Base-by-base conservation (phyloP, 2,113 vertebrate genomes). In the Mola mola region DNA sequence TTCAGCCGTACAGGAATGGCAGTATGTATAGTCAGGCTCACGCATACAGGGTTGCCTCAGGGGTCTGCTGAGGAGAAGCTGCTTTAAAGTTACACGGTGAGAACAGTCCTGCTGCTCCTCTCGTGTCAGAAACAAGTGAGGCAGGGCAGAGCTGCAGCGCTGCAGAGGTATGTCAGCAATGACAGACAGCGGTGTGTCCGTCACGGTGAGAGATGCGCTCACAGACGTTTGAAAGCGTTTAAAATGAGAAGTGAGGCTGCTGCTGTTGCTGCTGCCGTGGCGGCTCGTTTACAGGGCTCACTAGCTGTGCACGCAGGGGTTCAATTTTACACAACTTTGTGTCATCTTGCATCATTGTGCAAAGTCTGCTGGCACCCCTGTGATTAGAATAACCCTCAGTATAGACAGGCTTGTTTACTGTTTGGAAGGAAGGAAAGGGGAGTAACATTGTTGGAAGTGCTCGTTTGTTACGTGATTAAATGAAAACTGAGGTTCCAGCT, bases 151-250 rank as follows among this genome's bases (percentile, higher is more conserved):
- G 69, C 66, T 42, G 44, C 74, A 29, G 53, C 68, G 69, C 66
- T 42, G 44, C 53, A 36, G 36, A 85, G 79, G 86, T 72, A 91
- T 92, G 80, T 65, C 25, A 81, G 74, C 52, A 42, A 90, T 86
- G 70, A 72, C 24, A 46, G 42, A 28, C 40, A 40, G 47, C 21
- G 43, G 38, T 8, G 2, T 51, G 24, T 88, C 64, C 67, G 31
- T 81, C 72, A 28, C 24, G 21, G 44, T 71, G 38, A 38, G 43
- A 59, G 53, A 36, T 33, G 57, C 26, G 16, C 9, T 20, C 62
- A 60, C 60, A 62, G 40, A 69, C 69, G 50, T 40, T 19, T 48
- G 4, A 0, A 29, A 3, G 57, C 51, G 49, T 15, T 10, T 11
- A 22, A n/a, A 1, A 19, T 26, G 25, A 33, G 11, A 26, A 59